A percentile compares a stretch with the other conserved stretches of the same genome.
These are phyloP conservation scores for Scolopax mira DNA, from an alignment of 2,113 vertebrate species.

Conservation along the genomic window DNA sequence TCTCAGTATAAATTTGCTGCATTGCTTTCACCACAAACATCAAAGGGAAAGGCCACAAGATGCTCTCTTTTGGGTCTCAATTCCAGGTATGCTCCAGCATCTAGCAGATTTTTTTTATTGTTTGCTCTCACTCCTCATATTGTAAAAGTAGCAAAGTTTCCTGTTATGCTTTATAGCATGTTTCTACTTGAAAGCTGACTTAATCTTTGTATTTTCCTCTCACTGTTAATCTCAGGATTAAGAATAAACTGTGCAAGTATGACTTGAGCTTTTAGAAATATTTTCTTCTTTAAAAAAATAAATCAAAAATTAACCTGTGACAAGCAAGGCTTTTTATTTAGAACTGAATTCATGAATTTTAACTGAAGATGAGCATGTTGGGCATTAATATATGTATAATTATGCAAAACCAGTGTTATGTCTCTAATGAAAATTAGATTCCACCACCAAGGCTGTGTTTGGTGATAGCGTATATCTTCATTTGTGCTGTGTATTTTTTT, in stretches of 20 bases:
- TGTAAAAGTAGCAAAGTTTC: not conserved
- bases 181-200: not conserved
- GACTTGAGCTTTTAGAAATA: not conserved
- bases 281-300: not conserved
- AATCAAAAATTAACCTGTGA: not conserved
- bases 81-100: not conserved
- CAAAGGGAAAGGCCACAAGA: not conserved
- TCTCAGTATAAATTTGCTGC: not conserved
- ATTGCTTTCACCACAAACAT: not conserved
- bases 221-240: conserved; percentile 49
- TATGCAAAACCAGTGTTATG: conserved; percentile 67
- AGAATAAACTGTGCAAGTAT: conserved; percentile 2
- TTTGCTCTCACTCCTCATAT: not conserved
- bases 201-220: not conserved
- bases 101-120: not conserved
- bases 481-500: not conserved
- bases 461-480: conserved; percentile 42
- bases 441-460: conserved; percentile 22
- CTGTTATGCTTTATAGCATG: not conserved
- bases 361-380: conserved; percentile 48
- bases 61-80: not conserved
- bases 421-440: conserved; percentile 70
- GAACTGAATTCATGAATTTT: conserved; percentile 69
- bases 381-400: conserved; percentile 64
- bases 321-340: conserved; percentile 65